Percentiles rank a stretch among this genome's conserved stretches.
Evolutionary conservation across 1,140 invertebrate species (phyloP).

Genomic region (Manduca sexta): DNA sequence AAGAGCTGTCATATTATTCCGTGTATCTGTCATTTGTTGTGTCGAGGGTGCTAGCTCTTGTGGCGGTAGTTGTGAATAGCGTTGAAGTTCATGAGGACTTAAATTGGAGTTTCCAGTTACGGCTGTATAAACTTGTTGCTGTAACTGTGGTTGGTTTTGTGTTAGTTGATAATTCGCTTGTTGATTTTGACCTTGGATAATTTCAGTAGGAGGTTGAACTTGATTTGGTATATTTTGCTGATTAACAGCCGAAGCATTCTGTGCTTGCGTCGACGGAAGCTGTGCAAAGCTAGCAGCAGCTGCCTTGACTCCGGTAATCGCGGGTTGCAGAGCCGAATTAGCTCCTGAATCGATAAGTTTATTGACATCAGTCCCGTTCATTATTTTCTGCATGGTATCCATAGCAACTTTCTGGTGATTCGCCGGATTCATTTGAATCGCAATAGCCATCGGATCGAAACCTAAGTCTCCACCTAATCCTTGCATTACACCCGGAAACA

Average conservation of each 20-base stretch:
- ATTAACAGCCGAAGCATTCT: background rate
- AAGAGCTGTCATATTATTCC: slow-evolving; percentile 10
- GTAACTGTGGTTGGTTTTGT: slow-evolving; percentile 14
- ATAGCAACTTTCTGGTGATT: slow-evolving; percentile 50
- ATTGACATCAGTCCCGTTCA: slow-evolving; percentile 21
- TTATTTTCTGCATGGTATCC: slow-evolving; percentile 42
- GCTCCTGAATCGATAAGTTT: no score
- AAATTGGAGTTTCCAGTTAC: no score
- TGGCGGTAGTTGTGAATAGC: slow-evolving; percentile 16
- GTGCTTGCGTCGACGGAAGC: background rate
- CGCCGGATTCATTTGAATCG: slow-evolving; percentile 67
- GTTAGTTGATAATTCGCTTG: background rate
- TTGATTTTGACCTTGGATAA: background rate
- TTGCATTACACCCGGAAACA: slow-evolving; percentile 59
- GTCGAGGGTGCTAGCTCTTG: slow-evolving; percentile 8
- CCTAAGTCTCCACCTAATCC: slow-evolving; percentile 43
- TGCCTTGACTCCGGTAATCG: slow-evolving; percentile 13
- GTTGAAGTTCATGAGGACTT: background rate
- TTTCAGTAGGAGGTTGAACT: background rate
- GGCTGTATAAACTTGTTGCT: slow-evolving; percentile 24
- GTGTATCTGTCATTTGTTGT: slow-evolving; percentile 22
- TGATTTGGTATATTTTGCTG: slow-evolving; percentile 5
- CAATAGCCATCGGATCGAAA: slow-evolving; percentile 65
- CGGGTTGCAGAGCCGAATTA: slow-evolving; percentile 11
- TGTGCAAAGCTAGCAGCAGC: slow-evolving; percentile 6